A percentile compares a stretch with the other conserved stretches of the same genome.
Evolutionary conservation across 2,113 vertebrate genomes (phyloP).

Genomic region (Cheirogaleus medius): DNA sequence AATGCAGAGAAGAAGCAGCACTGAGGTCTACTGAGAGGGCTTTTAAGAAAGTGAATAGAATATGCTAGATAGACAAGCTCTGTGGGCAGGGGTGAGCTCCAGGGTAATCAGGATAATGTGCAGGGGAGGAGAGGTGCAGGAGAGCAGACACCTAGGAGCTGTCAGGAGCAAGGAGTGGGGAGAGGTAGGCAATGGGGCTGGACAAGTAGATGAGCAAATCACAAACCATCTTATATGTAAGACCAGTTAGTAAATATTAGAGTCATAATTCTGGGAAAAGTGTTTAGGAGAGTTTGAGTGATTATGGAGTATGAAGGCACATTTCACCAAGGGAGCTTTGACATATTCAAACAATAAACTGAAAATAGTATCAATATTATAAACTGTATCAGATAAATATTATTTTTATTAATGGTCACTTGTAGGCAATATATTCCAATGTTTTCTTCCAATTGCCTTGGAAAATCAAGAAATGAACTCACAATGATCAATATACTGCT

Average conservation of each 20-base stretch:
- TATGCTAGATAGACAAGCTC: not conserved
- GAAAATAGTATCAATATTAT: not conserved
- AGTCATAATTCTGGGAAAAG: not conserved
- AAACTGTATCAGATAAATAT: not conserved
- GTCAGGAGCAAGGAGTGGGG: not conserved
- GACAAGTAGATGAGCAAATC: not conserved
- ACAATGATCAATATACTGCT: not conserved
- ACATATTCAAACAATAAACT: not conserved
- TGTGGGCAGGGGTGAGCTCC: rapidly evolving
- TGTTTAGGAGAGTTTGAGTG: not conserved
- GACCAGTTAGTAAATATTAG: not conserved
- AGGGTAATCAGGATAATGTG: not conserved
- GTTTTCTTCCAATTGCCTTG: not conserved
- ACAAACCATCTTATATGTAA: not conserved
- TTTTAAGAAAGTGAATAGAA: not conserved
- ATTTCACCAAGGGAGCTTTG: not conserved
- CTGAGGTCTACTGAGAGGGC: not conserved
- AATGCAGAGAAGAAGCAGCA: not conserved
- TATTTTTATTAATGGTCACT: not conserved
- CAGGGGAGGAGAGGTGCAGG: not conserved
- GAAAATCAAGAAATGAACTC: not conserved
- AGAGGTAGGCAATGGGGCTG: not conserved
- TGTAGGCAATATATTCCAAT: not conserved
- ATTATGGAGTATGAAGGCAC: not conserved
- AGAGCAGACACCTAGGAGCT: not conserved